These are phyloP conservation scores for Neogale vison DNA, from an alignment of 2,113 vertebrate species.

Conservation along the genomic window DNA sequence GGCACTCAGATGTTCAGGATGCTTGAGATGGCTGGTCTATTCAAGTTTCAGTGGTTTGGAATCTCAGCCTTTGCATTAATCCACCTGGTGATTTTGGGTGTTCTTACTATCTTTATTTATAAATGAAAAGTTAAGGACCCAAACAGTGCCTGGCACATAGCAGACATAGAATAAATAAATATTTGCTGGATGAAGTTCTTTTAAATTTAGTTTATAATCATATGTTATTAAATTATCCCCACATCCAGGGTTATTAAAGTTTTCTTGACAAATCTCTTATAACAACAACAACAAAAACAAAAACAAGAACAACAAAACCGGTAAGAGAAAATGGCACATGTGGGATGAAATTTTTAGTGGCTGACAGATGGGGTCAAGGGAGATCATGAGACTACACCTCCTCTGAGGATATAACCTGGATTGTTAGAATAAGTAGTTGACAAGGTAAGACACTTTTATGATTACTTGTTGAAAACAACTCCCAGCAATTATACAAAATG, in stretches of 20 bases:
- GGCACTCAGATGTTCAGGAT: background rate
- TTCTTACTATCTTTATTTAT: conserved; percentile 59
- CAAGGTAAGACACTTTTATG: conserved; percentile 68
- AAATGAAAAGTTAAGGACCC: conserved; percentile 17
- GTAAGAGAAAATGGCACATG: conserved; percentile 42
- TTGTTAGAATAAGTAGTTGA: conserved; percentile 29
- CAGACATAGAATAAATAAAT: conserved; percentile 5
- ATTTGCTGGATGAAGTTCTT: background rate
- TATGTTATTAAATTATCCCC: conserved; percentile 49
- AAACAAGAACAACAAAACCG: background rate
- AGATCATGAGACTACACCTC: background rate
- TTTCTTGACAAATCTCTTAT: conserved; percentile 55
- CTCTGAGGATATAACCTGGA: conserved; percentile 39
- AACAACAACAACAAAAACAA: conserved; percentile 37
- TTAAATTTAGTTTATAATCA: background rate
- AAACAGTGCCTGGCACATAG: background rate
- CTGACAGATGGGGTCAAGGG: conserved; percentile 61
- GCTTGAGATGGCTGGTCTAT: conserved; percentile 19
- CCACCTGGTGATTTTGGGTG: background rate
- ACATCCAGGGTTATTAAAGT: conserved; percentile 24
- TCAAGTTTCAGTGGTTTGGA: conserved; percentile 15
- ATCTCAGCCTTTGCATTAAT: conserved; percentile 35
- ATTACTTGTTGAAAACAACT: conserved; percentile 73
- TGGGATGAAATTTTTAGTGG: conserved; percentile 59
- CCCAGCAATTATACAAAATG: conserved; percentile 48